phyloP scores from a whole-genome alignment of 2,888 invertebrate genomes.

The Apodemia duryi region DNA sequence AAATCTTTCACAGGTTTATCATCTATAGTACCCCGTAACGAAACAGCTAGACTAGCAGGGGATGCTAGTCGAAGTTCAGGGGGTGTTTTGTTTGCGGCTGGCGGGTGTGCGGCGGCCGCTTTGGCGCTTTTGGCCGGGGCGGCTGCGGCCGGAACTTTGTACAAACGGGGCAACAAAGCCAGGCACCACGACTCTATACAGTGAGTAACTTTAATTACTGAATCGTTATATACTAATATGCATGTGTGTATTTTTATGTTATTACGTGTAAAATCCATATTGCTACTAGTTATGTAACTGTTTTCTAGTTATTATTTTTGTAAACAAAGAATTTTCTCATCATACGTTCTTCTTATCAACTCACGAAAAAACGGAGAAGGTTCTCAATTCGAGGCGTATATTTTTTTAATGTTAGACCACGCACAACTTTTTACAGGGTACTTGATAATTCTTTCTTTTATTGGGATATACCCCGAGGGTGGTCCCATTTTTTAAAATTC shows the following conservation, averaged over 20 bases:
- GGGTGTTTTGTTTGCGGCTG: slow-evolving; percentile 87
- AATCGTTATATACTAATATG: not conserved
- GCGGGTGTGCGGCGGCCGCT: slow-evolving; percentile 88
- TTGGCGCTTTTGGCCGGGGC: slow-evolving; percentile 82
- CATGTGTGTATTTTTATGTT: not conserved
- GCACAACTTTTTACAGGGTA: no score
- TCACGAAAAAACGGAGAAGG: no score
- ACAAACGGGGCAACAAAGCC: slow-evolving; percentile 83
- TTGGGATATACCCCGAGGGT: no score
- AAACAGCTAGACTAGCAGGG: slow-evolving; percentile 85
- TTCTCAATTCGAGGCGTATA: no score
- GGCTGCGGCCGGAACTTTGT: slow-evolving; percentile 83
- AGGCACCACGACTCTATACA: slow-evolving; percentile 83
- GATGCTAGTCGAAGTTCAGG: slow-evolving; percentile 82
- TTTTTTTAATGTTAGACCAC: no score
- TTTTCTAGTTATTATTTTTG: no score
- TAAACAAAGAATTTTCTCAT: no score
- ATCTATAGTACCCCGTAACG: slow-evolving; percentile 82
- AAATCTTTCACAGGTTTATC: slow-evolving; percentile 50
- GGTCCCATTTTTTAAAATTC: no score
- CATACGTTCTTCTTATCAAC: no score
- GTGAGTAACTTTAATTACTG: slow-evolving; percentile 54
- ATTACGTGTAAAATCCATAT: not conserved
- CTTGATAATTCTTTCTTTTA: no score
- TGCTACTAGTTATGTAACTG: no score